Percentiles rank a stretch among this genome's conserved stretches.
phyloP scores from a whole-genome alignment of 2,888 invertebrate species.

The Drosophila recens region DNA sequence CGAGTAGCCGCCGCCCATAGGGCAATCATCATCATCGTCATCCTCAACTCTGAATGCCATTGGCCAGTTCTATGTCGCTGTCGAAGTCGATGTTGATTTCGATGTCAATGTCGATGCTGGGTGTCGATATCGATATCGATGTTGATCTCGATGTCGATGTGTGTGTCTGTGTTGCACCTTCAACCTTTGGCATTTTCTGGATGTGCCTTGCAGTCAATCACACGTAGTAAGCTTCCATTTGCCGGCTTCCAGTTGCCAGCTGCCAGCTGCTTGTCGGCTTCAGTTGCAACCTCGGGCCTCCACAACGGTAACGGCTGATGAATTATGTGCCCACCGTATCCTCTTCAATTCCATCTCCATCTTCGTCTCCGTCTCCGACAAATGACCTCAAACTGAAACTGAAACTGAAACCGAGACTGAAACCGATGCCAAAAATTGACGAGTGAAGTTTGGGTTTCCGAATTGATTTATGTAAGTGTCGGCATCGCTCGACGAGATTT shows the following conservation, averaged over 20 bases:
- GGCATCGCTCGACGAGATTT: conserved; percentile 52
- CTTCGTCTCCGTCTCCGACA: conserved; percentile 24
- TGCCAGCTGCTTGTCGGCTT: conserved; percentile 14
- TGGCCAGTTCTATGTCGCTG: background rate
- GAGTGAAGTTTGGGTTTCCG: conserved; percentile 19
- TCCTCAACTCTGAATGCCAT: conserved; percentile 3
- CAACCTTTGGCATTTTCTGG: conserved; percentile 53
- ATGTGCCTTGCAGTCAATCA: conserved; percentile 65
- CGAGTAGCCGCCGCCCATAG: conserved; percentile 47
- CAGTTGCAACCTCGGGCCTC: background rate
- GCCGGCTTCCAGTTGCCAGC: conserved; percentile 23
- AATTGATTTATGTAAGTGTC: conserved; percentile 66
- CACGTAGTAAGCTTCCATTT: conserved; percentile 61
- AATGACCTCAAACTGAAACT: conserved; percentile 30
- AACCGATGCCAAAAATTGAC: conserved; percentile 18
- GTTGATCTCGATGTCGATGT: conserved; percentile 13
- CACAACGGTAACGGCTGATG: conserved; percentile 38
- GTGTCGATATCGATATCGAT: conserved; percentile 1
- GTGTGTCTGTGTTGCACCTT: conserved; percentile 35
- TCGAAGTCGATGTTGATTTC: background rate
- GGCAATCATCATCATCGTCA: conserved; percentile 37
- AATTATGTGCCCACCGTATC: conserved; percentile 51
- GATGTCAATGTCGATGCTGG: background rate
- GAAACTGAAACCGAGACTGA: conserved; percentile 10
- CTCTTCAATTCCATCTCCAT: background rate